Conservation (phyloP, 2,888 invertebrate species). For the Colostygia pectinataria region DNA sequence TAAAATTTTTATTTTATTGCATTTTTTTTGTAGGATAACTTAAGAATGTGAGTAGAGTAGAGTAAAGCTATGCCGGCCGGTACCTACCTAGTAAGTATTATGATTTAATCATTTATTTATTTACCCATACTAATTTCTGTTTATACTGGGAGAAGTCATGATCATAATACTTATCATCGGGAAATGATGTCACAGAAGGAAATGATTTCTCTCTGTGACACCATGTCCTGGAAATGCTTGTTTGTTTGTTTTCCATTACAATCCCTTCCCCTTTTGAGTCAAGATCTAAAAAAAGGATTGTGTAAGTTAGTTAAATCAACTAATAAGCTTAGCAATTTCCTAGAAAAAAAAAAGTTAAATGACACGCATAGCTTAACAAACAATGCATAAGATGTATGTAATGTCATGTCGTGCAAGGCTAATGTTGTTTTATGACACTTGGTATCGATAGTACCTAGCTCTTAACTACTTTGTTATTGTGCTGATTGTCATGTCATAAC, state of each 20-base stretch:
- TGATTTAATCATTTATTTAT: too few relatives aligned
- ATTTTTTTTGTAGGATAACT: neutral
- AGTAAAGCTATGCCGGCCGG: too few relatives aligned
- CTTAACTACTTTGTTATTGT: constrained; percentile 21
- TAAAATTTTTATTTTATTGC: constrained; percentile 8
- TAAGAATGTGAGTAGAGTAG: too few relatives aligned
- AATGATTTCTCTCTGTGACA: too few relatives aligned
- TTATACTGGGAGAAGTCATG: too few relatives aligned
- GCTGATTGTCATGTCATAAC: constrained; percentile 24
- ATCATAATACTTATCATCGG: too few relatives aligned
- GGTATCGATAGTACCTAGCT: constrained; percentile 13
- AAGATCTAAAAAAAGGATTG: neutral
- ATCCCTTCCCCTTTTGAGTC: too few relatives aligned
- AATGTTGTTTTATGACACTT: constrained; percentile 11
- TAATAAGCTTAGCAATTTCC: constrained; percentile 10
- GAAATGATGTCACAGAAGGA: too few relatives aligned
- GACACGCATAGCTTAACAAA: constrained; percentile 23
- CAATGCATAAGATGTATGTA: constrained; percentile 17
- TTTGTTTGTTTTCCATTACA: too few relatives aligned
- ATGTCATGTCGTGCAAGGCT: neutral
- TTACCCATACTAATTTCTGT: too few relatives aligned
- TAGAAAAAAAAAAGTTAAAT: constrained; percentile 16
- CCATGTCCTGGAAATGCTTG: too few relatives aligned
- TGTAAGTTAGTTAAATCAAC: neutral
- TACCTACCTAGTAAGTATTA: too few relatives aligned